These are phyloP conservation scores for Trachurus trachurus DNA, from an alignment of 2,797 vertebrate species.

Conservation along the genomic window DNA sequence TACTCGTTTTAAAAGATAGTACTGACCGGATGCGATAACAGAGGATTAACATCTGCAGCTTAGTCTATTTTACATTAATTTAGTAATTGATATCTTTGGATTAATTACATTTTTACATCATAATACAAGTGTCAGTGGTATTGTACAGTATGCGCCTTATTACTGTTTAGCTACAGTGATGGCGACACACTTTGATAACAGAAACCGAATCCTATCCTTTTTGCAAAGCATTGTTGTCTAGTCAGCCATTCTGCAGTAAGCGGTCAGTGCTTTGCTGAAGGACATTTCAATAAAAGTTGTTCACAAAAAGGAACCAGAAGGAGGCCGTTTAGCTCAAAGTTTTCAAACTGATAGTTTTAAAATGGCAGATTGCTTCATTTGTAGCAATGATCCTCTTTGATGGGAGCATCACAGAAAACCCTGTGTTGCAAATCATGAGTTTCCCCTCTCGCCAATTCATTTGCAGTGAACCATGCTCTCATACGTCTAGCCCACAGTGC, in stretches of 20 bases:
- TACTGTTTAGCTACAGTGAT: background rate
- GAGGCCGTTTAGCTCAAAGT: constrained; percentile 22
- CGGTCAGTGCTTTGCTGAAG: constrained; percentile 22
- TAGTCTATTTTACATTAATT: background rate
- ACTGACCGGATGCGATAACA: background rate
- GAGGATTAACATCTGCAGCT: background rate
- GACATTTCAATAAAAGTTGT: constrained; percentile 26
- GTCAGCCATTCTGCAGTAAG: constrained; percentile 20
- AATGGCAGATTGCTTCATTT: constrained; percentile 33
- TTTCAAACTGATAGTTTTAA: constrained; percentile 25
- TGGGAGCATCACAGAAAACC: constrained; percentile 27
- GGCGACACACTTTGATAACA: constrained; percentile 11
- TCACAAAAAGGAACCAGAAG: constrained; percentile 9
- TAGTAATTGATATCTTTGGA: background rate
- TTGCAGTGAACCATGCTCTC: constrained; percentile 41
- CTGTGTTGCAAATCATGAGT: constrained; percentile 27
- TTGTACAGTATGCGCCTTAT: background rate
- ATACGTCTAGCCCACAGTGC: constrained; percentile 49
- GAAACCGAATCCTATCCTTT: constrained; percentile 10
- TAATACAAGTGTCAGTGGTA: constrained; percentile 2
- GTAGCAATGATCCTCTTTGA: constrained; percentile 15
- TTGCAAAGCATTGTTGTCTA: constrained; percentile 1
- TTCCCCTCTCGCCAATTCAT: constrained; percentile 30
- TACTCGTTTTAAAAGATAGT: background rate
- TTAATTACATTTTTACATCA: constrained; percentile 2